Conservation (phyloP, 2,888 invertebrate species). For the Parapristionchus giblindavisi region DNA sequence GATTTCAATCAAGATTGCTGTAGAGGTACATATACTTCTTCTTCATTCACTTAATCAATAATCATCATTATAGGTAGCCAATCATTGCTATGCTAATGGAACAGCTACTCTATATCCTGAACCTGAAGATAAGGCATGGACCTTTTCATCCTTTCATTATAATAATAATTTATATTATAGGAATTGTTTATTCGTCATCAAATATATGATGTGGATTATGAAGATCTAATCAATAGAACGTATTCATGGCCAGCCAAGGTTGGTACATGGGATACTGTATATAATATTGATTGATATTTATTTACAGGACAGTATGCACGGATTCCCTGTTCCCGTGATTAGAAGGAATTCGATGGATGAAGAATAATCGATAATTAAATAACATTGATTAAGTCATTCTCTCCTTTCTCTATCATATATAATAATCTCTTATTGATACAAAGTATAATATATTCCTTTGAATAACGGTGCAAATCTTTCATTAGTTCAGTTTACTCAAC, state of each 20-base stretch:
- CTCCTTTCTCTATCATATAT: not conserved
- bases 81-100: constrained; percentile 80
- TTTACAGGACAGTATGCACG: constrained; percentile 63
- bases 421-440: not conserved
- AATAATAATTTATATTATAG: constrained; percentile 39
- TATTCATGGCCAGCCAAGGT: constrained; percentile 72
- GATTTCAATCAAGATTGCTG: constrained; percentile 85
- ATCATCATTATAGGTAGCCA: constrained; percentile 80
- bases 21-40: no score
- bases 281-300: not conserved
- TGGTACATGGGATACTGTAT: not conserved
- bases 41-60: no score
- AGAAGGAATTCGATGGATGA: constrained; percentile 67
- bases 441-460: constrained; percentile 18
- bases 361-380: constrained; percentile 43
- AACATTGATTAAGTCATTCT: not conserved
- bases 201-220: constrained; percentile 72
- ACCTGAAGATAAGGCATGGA: constrained; percentile 72
- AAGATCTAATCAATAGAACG: constrained; percentile 71
- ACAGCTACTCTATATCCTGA: constrained; percentile 74
- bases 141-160: not conserved
- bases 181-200: constrained; percentile 72
- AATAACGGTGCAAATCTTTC: constrained; percentile 35
- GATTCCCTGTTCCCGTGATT: constrained; percentile 65
- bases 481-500: constrained; percentile 24